These are phyloP conservation scores for Agrilus planipennis DNA, from an alignment of 1,140 invertebrate genomes.

Conservation along the genomic window DNA sequence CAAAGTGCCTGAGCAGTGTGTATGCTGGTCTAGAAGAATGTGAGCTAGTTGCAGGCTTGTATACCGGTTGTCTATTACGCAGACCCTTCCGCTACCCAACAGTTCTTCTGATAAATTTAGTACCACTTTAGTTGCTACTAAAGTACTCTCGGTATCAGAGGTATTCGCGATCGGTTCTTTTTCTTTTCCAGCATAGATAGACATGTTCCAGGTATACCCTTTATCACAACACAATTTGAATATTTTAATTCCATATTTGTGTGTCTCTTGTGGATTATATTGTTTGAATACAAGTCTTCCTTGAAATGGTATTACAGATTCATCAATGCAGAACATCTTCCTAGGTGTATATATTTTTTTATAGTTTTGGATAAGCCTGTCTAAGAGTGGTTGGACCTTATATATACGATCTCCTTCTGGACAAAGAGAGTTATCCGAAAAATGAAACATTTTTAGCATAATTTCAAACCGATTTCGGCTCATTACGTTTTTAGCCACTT, in stretches of 20 bases:
- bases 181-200: slow-evolving; percentile 20
- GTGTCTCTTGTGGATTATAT: slow-evolving; percentile 18
- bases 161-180: slow-evolving; percentile 1
- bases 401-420: slow-evolving; percentile 13
- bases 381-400: slow-evolving; percentile 18
- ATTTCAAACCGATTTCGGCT: slow-evolving; percentile 21
- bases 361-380: slow-evolving; percentile 12
- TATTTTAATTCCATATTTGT: slow-evolving; percentile 21
- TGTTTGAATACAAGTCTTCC: slow-evolving; percentile 23
- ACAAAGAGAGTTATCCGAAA: slow-evolving; percentile 16
- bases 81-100: slow-evolving; percentile 11
- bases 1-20: slow-evolving; percentile 28
- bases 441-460: slow-evolving; percentile 19
- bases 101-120: too few relatives aligned
- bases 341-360: slow-evolving; percentile 10
- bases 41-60: slow-evolving; percentile 29
- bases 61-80: slow-evolving; percentile 34
- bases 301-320: slow-evolving; percentile 26
- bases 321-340: slow-evolving; percentile 15
- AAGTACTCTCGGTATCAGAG: slow-evolving; percentile 17
- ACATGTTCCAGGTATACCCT: slow-evolving; percentile 15
- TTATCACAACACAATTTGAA: slow-evolving; percentile 19
- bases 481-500: slow-evolving; percentile 12
- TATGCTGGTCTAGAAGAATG: slow-evolving; percentile 26
- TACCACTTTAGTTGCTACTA: too few relatives aligned